These are phyloP conservation scores for Athalia cordata DNA, from an alignment of 2,888 invertebrate species.

Conservation along the genomic window DNA sequence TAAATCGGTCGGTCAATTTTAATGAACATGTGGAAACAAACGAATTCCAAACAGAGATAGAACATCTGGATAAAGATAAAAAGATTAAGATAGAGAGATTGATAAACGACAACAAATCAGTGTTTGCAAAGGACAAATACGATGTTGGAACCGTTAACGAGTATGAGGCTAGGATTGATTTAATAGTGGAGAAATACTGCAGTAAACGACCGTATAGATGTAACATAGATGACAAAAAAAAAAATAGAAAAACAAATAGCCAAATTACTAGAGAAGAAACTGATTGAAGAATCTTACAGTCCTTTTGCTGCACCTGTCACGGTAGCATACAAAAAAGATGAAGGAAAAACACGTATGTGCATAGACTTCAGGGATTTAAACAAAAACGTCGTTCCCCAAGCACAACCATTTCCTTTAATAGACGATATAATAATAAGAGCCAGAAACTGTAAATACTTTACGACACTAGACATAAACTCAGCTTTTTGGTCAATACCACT, in stretches of 20 bases:
- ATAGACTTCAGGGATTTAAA: constrained; percentile 61
- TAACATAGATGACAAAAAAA: constrained; percentile 49
- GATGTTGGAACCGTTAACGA: constrained; percentile 32
- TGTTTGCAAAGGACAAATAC: constrained; percentile 43
- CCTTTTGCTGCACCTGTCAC: constrained; percentile 55
- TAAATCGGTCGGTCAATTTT: constrained; percentile 32
- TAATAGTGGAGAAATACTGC: constrained; percentile 40
- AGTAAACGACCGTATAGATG: constrained; percentile 46
- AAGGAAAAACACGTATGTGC: constrained; percentile 56
- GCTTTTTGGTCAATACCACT: constrained; percentile 53
- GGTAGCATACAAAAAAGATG: constrained; percentile 55
- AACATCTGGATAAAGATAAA: constrained; percentile 26
- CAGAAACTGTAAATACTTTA: constrained; percentile 52
- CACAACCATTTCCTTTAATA: constrained; percentile 65
- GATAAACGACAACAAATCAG: constrained; percentile 36
- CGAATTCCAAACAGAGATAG: constrained; percentile 37
- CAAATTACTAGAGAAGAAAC: constrained; percentile 52
- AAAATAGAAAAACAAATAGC: constrained; percentile 50
- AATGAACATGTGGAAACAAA: constrained; percentile 35
- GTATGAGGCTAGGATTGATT: constrained; percentile 36
- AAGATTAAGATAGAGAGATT: constrained; percentile 36
- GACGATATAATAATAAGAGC: constrained; percentile 63
- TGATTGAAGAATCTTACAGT: constrained; percentile 53
- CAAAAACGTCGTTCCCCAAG: constrained; percentile 61
- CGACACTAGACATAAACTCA: constrained; percentile 50